Evolutionary conservation across 2,113 vertebrate species (phyloP).

Genomic region (Macaca mulatta): DNA sequence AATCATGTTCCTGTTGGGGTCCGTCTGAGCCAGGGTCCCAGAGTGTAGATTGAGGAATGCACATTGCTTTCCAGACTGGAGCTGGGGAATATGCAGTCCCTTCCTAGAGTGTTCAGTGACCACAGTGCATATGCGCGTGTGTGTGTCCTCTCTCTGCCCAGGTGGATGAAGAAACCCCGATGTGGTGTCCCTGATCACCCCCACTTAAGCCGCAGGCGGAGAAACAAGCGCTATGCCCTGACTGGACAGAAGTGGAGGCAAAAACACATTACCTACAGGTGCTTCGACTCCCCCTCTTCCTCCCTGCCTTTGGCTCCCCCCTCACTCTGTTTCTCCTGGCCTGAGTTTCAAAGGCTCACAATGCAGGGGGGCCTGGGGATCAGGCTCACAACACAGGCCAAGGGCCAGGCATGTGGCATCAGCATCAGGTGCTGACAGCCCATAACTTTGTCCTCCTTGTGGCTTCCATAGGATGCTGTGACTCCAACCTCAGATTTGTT

Average conservation of each 20-base stretch:
- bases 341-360: background rate
- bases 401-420: background rate
- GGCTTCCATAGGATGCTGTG: background rate
- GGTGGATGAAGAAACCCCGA: slow-evolving; percentile 98
- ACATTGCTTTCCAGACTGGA: background rate
- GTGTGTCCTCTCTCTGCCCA: slow-evolving; percentile 69
- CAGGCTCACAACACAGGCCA: background rate
- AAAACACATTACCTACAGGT: slow-evolving; percentile 99
- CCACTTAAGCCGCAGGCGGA: slow-evolving; percentile 89
- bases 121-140: background rate
- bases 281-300: background rate
- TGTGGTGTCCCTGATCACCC: slow-evolving; percentile 97
- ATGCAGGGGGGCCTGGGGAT: background rate
- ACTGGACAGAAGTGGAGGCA: slow-evolving; percentile 98
- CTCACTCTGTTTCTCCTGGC: background rate
- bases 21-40: background rate
- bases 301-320: background rate
- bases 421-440: background rate
- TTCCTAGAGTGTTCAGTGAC: background rate
- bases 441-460: background rate
- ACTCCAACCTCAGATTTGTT: background rate
- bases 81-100: background rate
- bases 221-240: slow-evolving; percentile 97
- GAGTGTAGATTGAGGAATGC: background rate
- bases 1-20: background rate